phyloP scores from a whole-genome alignment of 2,888 invertebrate species.

The Lypha dubia region DNA sequence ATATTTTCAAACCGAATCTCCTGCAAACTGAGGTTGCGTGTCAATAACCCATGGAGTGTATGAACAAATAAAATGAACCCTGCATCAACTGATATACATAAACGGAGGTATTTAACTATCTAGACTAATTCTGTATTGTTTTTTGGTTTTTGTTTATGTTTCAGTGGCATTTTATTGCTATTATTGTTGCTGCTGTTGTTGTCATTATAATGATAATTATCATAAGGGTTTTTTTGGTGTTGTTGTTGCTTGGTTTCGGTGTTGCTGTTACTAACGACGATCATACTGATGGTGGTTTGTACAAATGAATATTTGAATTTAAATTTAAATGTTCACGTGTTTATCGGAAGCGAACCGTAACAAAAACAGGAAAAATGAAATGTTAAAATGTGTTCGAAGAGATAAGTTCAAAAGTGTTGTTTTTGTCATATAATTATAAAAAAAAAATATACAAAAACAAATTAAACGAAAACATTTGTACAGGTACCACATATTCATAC shows the following conservation, averaged over 20 bases:
- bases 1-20: constrained; percentile 13
- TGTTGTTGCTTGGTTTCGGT: constrained; percentile 49
- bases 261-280: constrained; percentile 35
- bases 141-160: constrained; percentile 41
- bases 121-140: constrained; percentile 29
- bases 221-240: constrained; percentile 63
- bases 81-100: background rate
- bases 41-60: constrained; percentile 37
- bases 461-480: constrained; percentile 47
- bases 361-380: constrained; percentile 66
- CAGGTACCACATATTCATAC: constrained; percentile 61
- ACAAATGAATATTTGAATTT: constrained; percentile 60
- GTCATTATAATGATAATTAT: constrained; percentile 65
- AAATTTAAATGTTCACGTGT: constrained; percentile 70
- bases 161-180: constrained; percentile 60
- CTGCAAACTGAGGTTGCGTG: constrained; percentile 42
- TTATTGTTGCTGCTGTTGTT: constrained; percentile 19
- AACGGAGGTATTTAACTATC: constrained; percentile 24
- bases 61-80: background rate
- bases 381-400: constrained; percentile 52
- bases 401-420: constrained; percentile 56
- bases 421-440: constrained; percentile 66
- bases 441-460: constrained; percentile 9
- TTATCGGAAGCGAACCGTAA: constrained; percentile 67
- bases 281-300: constrained; percentile 61